A percentile compares a stretch with the other conserved stretches of the same genome.
These are phyloP conservation scores for Cheilinus undulatus DNA, from an alignment of 2,113 vertebrate species.

Conservation along the genomic window DNA sequence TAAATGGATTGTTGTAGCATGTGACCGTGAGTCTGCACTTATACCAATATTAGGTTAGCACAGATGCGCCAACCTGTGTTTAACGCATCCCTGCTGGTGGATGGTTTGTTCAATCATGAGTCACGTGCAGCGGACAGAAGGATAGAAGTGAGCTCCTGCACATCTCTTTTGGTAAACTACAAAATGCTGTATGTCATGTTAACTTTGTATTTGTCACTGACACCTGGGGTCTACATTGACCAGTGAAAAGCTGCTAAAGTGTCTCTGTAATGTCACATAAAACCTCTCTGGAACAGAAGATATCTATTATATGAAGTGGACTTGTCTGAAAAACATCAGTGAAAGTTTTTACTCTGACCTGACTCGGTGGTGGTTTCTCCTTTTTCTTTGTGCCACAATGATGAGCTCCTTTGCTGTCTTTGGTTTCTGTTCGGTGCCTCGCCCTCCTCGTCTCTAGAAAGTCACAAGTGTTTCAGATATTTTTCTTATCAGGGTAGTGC, in stretches of 20 bases:
- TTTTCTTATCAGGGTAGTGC: not conserved
- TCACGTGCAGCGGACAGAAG: not conserved
- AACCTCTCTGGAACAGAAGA: not conserved
- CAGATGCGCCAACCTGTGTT: not conserved
- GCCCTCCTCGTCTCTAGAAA: slow-evolving; percentile 53
- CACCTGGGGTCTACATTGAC: not conserved
- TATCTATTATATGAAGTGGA: not conserved
- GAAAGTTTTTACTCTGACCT: slow-evolving; percentile 45
- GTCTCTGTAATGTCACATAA: not conserved
- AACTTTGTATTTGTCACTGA: not conserved
- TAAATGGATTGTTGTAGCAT: not conserved
- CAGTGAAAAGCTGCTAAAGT: not conserved
- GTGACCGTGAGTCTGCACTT: not conserved
- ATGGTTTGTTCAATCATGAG: not conserved
- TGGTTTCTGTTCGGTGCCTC: slow-evolving; percentile 64
- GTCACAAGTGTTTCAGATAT: slow-evolving; percentile 2
- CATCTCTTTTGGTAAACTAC: slow-evolving; percentile 39
- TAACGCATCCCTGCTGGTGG: not conserved
- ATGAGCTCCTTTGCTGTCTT: slow-evolving; percentile 64
- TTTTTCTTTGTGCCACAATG: slow-evolving; percentile 71
- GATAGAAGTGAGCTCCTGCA: not conserved
- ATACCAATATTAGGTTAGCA: not conserved
- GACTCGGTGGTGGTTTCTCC: slow-evolving; percentile 52
- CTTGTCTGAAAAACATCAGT: not conserved
- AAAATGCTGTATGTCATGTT: not conserved